A percentile compares a stretch with the other conserved stretches of the same genome.
Evolutionary conservation across 64 coral and sea anemone genomes (phyloP).

Genomic region (Montipora capricornis): DNA sequence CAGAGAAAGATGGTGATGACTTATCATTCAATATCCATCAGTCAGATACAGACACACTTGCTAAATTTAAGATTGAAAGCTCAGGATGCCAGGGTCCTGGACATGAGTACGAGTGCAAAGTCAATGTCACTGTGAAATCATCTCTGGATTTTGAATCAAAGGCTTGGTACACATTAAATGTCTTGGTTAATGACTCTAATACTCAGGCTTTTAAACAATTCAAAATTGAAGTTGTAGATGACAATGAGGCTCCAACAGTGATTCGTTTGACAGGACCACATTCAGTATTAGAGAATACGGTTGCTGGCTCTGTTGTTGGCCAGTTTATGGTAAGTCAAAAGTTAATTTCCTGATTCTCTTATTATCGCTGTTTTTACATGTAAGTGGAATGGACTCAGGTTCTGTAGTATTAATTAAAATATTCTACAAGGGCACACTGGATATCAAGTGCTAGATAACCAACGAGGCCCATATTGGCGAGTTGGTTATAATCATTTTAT

Average conservation of each 20-base stretch:
- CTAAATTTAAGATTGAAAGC: slow-evolving; percentile 54
- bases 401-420: too few relatives aligned
- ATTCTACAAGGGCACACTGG: too few relatives aligned
- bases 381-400: too few relatives aligned
- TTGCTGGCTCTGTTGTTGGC: slow-evolving; percentile 52
- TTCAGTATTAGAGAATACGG: slow-evolving; percentile 67
- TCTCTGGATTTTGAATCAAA: slow-evolving; percentile 70
- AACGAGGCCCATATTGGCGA: too few relatives aligned
- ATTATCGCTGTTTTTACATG: too few relatives aligned
- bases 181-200: slow-evolving; percentile 72
- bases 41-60: slow-evolving; percentile 60
- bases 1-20: slow-evolving; percentile 82
- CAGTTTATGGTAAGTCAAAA: slow-evolving; percentile 73
- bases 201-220: slow-evolving; percentile 56
- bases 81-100: slow-evolving; percentile 27
- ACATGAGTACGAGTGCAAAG: slow-evolving; percentile 23
- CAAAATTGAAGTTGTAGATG: slow-evolving; percentile 69
- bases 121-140: slow-evolving; percentile 58
- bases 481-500: too few relatives aligned
- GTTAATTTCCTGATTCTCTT: too few relatives aligned
- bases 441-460: too few relatives aligned
- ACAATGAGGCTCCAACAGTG: slow-evolving; percentile 77
- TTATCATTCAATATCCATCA: slow-evolving; percentile 72
- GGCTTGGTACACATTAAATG: slow-evolving; percentile 36
- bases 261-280: slow-evolving; percentile 60